Evolutionary conservation across 1,140 invertebrate genomes (phyloP).

Genomic region (Aphis gossypii): DNA sequence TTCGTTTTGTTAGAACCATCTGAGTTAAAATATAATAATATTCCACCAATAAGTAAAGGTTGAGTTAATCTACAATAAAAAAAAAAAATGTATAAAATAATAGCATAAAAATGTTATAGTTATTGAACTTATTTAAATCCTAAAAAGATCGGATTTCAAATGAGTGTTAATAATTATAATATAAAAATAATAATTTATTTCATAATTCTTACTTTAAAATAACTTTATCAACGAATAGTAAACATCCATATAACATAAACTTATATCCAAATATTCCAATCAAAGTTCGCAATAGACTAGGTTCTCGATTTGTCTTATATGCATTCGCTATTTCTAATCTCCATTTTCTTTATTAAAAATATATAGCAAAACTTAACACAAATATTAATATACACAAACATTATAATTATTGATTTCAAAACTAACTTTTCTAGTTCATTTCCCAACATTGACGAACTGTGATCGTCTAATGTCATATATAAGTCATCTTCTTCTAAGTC

Average conservation of each 20-base stretch:
- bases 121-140: not conserved
- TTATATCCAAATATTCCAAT: slow-evolving; percentile 67
- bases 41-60: not conserved
- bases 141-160: not conserved
- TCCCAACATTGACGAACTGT: slow-evolving; percentile 68
- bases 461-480: slow-evolving; percentile 72
- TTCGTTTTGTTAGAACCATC: not conserved
- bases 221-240: slow-evolving; percentile 67
- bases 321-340: slow-evolving; percentile 62
- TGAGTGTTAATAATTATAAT: not conserved
- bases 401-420: too few species aligned
- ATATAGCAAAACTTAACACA: not conserved
- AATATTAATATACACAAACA: not conserved
- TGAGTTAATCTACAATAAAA: not conserved
- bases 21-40: not conserved
- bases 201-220: slow-evolving; percentile 62
- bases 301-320: slow-evolving; percentile 63
- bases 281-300: slow-evolving; percentile 68
- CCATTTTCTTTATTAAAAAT: slow-evolving; percentile 59
- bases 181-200: not conserved
- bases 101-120: not conserved
- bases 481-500: slow-evolving; percentile 75
- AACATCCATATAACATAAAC: slow-evolving; percentile 67
- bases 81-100: not conserved
- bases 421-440: slow-evolving; percentile 66